Percentiles rank a stretch among this genome's conserved stretches.
These are phyloP conservation scores for Tanypteryx hageni DNA, from an alignment of 2,888 invertebrate genomes.

Conservation along the genomic window DNA sequence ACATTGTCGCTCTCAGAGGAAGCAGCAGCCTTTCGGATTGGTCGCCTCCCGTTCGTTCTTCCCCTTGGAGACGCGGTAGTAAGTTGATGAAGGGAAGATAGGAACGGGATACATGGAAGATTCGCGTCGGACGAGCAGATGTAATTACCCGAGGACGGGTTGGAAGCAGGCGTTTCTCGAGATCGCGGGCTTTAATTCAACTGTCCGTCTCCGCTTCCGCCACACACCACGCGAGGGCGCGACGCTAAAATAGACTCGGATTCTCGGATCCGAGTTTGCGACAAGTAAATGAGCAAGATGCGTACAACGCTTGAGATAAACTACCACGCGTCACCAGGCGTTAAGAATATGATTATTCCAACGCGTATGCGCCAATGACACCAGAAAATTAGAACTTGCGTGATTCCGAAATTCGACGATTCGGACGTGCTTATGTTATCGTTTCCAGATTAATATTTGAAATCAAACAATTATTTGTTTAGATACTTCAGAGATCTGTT, in stretches of 20 bases:
- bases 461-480: too few species aligned
- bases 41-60: background rate
- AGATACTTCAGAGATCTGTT: too few species aligned
- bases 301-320: too few species aligned
- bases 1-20: background rate
- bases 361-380: too few species aligned
- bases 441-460: too few species aligned
- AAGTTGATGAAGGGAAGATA: background rate
- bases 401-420: too few species aligned
- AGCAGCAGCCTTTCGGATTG: background rate
- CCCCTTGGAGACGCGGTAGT: background rate
- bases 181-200: background rate
- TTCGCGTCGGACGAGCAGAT: background rate
- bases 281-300: background rate
- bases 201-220: background rate
- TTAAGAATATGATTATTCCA: too few species aligned
- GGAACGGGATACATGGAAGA: background rate
- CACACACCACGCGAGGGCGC: background rate
- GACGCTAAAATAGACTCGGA: background rate
- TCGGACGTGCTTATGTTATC: too few species aligned
- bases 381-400: too few species aligned
- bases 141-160: background rate
- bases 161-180: background rate
- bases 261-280: background rate
- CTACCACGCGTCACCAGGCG: too few species aligned